Evolutionary conservation across 2,888 invertebrate species (phyloP).

Genomic region (Lissocephala sabroskyi): DNA sequence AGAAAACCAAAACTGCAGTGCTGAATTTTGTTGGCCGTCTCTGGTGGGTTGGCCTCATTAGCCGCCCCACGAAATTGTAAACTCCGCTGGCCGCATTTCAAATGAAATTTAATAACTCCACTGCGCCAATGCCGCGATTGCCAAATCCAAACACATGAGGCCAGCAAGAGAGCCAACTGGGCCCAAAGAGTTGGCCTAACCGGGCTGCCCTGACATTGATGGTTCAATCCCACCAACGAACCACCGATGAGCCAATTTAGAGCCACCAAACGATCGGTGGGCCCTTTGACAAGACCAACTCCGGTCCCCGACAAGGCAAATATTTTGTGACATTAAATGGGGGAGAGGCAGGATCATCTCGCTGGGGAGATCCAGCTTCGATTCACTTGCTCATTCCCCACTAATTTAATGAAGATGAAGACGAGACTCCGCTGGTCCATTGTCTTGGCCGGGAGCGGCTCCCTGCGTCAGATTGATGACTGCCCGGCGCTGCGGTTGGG

Average conservation of each 20-base stretch:
- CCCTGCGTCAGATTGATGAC: constrained; percentile 52
- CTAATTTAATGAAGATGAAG: constrained; percentile 63
- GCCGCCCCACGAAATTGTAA: constrained; percentile 37
- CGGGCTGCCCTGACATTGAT: constrained; percentile 63
- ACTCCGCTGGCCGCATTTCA: constrained; percentile 29
- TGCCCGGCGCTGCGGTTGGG: constrained; percentile 31
- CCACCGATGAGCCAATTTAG: constrained; percentile 45
- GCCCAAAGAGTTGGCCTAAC: not conserved
- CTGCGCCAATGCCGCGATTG: not conserved
- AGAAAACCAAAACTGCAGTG: no score
- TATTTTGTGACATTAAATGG: constrained; percentile 59
- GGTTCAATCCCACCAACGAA: constrained; percentile 56
- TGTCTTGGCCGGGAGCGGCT: constrained; percentile 50
- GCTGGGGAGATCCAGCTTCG: constrained; percentile 12
- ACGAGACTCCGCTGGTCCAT: constrained; percentile 57
- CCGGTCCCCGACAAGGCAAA: constrained; percentile 28
- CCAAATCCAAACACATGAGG: no score
- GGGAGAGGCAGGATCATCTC: no score
- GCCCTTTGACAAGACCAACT: not conserved
- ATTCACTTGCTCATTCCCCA: constrained; percentile 51
- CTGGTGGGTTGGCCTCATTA: constrained; percentile 52
- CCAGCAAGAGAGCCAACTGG: no score
- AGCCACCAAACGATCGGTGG: not conserved
- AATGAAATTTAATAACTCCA: constrained; percentile 53
- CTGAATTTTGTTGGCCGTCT: no score